Percentiles rank a stretch among this genome's conserved stretches.
Evolutionary conservation across 2,113 vertebrate species (phyloP).

Genomic region (Corythaixoides concolor): DNA sequence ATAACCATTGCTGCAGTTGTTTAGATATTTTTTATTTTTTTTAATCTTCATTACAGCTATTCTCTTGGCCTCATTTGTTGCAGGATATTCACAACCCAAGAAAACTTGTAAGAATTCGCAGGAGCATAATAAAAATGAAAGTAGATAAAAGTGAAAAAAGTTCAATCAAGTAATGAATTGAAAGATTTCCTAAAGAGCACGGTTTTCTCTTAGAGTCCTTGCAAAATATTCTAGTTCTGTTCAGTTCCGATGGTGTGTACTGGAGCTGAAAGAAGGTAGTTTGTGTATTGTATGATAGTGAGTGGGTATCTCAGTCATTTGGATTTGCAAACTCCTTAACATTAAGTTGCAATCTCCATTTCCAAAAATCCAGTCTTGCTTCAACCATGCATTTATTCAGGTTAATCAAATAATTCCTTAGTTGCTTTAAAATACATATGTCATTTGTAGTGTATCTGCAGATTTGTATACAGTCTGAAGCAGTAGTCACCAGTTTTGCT

Average conservation of each 20-base stretch:
- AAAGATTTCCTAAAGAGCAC: not conserved
- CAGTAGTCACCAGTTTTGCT: not conserved
- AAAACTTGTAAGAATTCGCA: not conserved
- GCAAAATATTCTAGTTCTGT: not conserved
- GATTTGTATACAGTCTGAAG: not conserved
- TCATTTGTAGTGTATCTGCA: not conserved
- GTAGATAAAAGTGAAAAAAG: not conserved
- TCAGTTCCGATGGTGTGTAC: not conserved
- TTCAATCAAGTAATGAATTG: not conserved
- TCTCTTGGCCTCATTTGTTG: not conserved
- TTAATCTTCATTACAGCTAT: not conserved
- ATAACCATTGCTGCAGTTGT: not conserved
- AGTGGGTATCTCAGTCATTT: not conserved
- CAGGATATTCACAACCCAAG: not conserved
- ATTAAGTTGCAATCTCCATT: not conserved
- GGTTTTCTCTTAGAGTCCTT: not conserved
- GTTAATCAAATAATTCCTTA: not conserved
- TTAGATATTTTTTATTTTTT: not conserved
- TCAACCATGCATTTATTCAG: not conserved
- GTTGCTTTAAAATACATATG: not conserved
- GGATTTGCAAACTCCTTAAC: not conserved
- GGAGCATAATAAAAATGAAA: not conserved
- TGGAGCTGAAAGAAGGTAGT: not conserved
- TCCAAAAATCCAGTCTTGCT: not conserved
- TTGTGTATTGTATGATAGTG: accelerated